phyloP scores from a whole-genome alignment of 2,888 invertebrate species.

The Stenodera caucasica region DNA sequence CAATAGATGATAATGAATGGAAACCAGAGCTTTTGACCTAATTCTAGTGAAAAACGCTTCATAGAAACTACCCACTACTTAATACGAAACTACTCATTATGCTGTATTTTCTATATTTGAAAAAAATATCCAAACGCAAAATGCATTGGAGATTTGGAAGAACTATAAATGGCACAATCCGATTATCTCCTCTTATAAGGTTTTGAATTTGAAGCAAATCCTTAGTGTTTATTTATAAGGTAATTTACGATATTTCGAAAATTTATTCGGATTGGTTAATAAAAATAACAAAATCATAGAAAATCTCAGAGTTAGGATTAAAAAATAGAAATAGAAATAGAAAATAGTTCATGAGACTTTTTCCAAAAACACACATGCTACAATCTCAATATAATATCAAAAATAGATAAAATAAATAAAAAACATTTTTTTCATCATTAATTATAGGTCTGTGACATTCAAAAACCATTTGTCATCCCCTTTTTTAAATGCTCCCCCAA shows the following conservation, averaged over 20 bases:
- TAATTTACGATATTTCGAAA: no score
- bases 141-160: no score
- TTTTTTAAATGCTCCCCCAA: background rate
- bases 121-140: no score
- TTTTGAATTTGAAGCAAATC: background rate
- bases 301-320: background rate
- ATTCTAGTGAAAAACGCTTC: background rate
- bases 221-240: no score
- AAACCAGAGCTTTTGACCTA: constrained; percentile 12
- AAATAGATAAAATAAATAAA: background rate
- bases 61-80: background rate
- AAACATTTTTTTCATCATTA: background rate
- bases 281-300: constrained; percentile 2
- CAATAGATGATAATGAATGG: constrained; percentile 12
- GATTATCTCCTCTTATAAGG: background rate
- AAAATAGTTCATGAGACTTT: no score
- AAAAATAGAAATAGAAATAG: constrained; percentile 5
- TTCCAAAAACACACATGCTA: background rate
- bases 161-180: no score
- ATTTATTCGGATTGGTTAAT: background rate
- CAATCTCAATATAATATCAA: background rate
- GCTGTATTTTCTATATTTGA: no score
- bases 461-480: background rate
- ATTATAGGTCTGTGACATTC: background rate
- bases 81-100: no score